These are phyloP conservation scores for Neogale vison DNA, from an alignment of 2,113 vertebrate species.

Conservation along the genomic window DNA sequence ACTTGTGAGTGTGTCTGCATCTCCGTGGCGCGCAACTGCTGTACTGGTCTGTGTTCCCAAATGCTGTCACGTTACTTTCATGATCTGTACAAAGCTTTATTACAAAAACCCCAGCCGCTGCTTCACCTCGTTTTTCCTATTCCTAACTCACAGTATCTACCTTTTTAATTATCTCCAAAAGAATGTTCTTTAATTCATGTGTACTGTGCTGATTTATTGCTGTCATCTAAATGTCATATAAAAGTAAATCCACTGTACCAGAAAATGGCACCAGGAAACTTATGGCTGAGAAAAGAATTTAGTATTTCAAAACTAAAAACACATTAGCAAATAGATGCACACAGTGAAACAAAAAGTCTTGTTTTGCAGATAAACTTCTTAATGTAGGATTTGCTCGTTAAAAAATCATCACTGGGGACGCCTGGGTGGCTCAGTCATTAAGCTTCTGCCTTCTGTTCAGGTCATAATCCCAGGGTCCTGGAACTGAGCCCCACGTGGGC, in stretches of 20 bases:
- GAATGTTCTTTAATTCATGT: not conserved
- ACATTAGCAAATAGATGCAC: not conserved
- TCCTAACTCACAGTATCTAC: not conserved
- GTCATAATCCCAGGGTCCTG: no score
- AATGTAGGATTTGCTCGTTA: not conserved
- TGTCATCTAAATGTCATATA: not conserved
- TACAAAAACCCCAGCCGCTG: not conserved
- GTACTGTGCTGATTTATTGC: not conserved
- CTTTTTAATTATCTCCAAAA: not conserved
- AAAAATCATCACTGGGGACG: not conserved
- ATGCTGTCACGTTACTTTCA: not conserved
- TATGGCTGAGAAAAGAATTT: not conserved
- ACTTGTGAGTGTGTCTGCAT: rapidly evolving
- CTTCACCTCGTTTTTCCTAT: not conserved
- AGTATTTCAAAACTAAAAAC: not conserved
- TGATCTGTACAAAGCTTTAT: not conserved
- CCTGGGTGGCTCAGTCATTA: no score
- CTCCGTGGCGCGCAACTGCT: rapidly evolving
- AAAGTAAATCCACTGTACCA: not conserved
- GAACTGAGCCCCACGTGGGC: no score
- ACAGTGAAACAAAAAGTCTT: not conserved
- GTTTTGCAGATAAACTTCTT: not conserved
- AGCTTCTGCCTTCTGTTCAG: no score
- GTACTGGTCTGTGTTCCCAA: not conserved
- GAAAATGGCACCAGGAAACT: not conserved